Percentiles rank a stretch among this genome's conserved stretches.
Evolutionary conservation across 1,140 invertebrate genomes (phyloP).

Genomic region (Globodera ellingtonae): DNA sequence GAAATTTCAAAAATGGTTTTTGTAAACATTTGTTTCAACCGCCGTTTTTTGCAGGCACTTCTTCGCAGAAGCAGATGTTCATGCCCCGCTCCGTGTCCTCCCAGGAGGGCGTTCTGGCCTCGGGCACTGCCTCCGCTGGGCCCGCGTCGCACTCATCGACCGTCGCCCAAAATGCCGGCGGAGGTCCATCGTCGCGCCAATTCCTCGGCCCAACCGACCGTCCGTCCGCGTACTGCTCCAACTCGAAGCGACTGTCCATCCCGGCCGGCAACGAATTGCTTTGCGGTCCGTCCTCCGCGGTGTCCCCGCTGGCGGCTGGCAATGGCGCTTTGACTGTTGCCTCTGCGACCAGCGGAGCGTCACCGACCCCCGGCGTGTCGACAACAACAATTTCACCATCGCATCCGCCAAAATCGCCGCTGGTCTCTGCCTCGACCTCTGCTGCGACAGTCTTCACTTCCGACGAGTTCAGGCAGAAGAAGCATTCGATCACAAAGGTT

Average conservation of each 20-base stretch:
- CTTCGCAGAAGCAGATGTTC: conserved; percentile 63
- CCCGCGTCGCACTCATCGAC: not conserved
- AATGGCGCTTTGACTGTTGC: no score
- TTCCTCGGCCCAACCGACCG: not conserved
- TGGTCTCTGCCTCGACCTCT: conserved; percentile 5
- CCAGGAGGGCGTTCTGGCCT: conserved; percentile 52
- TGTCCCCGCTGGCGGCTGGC: not conserved
- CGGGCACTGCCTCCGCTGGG: conserved; percentile 1
- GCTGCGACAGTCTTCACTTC: not conserved
- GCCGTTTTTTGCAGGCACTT: conserved; percentile 48
- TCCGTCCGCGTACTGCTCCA: not conserved
- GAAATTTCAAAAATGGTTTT: no score
- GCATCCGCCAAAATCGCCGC: conserved; percentile 6
- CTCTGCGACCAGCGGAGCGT: no score
- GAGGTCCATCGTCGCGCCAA: not conserved
- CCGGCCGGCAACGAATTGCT: not conserved
- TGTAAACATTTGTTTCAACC: not conserved
- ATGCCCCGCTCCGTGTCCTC: conserved; percentile 61
- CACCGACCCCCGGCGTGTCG: not conserved
- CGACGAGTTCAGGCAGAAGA: not conserved
- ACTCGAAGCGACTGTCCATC: conserved; percentile 3
- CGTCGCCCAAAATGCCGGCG: no score
- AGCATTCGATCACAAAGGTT: not conserved
- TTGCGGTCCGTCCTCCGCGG: not conserved
- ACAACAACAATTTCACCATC: not conserved